Base-by-base conservation (phyloP, 2,797 vertebrate species). In the Epinephelus coioides region DNA sequence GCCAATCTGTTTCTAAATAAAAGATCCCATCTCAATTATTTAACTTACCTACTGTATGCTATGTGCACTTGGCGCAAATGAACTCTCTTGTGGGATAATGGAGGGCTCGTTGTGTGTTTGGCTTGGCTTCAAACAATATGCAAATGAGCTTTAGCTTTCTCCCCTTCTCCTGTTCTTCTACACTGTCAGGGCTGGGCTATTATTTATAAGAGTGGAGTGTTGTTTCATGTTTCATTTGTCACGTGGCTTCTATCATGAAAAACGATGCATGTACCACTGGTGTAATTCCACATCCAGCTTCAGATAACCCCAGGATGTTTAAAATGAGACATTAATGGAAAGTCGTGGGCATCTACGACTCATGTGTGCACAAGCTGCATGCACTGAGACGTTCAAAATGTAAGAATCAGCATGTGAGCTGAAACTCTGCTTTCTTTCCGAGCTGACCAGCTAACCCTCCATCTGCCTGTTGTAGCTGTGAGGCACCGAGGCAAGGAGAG, bases 1-100 rank as follows among this genome's bases (percentile, higher is more conserved):
- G 86, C 84, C 76, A 85, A 87, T 89, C 83, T 88, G 76, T 85
- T 82, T 65, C 80, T 93, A 83, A 91, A 93, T 93, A 90, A 93
- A 92, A 89, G 18, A 92, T 89, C 53, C 15, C 47, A 46, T 69
- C 63, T 92, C 69, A 88, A 92, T 91, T 88, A 92, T 93, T 93
- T 72, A 92, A 81, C 76, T 57, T 64, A 78, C 80, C 77, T 85
- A 88, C 88, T 87, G 77, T 84, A 87, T 43, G 84, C 71, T 69
- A 65, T 76, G 81, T 64, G 74, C 76, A 62, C 69, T 55, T 70
- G 67, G 73, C 14, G 17, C 76, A 85, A 83, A 81, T 78, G 1
- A 86, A 83, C 75, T 80, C 82, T 82, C 79, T 69, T 12, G 65
- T 50, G 78, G 69, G 70, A 87, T 77, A 82, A 88, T 60, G 76